Evolutionary conservation across 2,797 vertebrate genomes (phyloP).

Genomic region (Schizopygopsis pylzovi): DNA sequence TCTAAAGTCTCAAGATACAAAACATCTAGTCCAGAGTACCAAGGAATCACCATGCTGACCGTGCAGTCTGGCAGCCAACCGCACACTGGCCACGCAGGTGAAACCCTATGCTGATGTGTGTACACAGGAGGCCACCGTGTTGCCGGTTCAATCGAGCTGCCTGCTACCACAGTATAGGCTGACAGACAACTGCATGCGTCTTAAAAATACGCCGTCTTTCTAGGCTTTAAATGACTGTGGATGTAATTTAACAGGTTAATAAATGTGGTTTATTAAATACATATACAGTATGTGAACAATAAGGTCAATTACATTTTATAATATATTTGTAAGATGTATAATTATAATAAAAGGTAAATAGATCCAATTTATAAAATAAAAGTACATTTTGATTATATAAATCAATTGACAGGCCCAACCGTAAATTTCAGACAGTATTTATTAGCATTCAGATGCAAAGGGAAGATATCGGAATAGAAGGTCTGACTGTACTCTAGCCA

Average conservation of each 20-base stretch:
- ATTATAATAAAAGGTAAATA: background rate
- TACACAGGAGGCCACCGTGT: slow-evolving; percentile 35
- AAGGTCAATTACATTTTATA: background rate
- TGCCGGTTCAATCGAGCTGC: slow-evolving; percentile 40
- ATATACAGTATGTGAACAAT: background rate
- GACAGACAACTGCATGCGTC: slow-evolving; percentile 18
- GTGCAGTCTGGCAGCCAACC: slow-evolving; percentile 25
- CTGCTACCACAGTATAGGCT: slow-evolving; percentile 11
- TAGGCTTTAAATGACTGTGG: background rate
- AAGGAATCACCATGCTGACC: slow-evolving; percentile 18
- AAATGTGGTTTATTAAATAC: background rate
- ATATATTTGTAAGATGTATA: background rate
- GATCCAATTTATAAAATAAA: background rate
- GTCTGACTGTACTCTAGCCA: slow-evolving; percentile 45
- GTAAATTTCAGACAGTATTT: background rate
- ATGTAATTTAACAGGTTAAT: background rate
- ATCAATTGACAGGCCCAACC: background rate
- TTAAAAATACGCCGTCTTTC: background rate
- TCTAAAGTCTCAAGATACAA: slow-evolving; percentile 1
- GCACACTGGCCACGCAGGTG: slow-evolving; percentile 26
- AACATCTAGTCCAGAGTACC: slow-evolving; percentile 11
- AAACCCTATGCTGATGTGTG: slow-evolving; percentile 55
- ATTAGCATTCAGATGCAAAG: slow-evolving; percentile 10
- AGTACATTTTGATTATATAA: background rate
- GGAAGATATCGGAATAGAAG: slow-evolving; percentile 33